A percentile compares a stretch with the other conserved stretches of the same genome.
Evolutionary conservation across 2,113 vertebrate genomes (phyloP).

Genomic region (Grallaria varia): DNA sequence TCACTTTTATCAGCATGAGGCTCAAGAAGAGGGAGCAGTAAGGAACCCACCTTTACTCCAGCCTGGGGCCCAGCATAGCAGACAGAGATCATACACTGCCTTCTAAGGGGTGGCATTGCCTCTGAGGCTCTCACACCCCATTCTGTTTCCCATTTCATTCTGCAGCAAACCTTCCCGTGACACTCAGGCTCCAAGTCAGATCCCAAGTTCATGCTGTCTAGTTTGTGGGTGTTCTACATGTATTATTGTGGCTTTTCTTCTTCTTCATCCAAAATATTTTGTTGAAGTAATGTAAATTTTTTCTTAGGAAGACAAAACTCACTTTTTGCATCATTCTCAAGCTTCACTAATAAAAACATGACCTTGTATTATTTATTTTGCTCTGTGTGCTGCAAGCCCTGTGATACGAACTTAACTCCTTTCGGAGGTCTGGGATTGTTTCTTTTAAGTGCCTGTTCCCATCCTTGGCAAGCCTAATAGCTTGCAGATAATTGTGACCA

Average conservation of each 20-base stretch:
- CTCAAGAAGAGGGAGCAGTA: neutral
- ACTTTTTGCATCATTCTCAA: neutral
- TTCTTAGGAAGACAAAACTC: neutral
- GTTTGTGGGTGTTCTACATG: neutral
- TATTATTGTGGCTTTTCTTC: neutral
- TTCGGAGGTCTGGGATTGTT: neutral
- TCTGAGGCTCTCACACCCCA: neutral
- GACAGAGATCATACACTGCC: neutral
- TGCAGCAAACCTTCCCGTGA: neutral
- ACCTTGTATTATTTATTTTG: neutral
- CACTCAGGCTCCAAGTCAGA: neutral
- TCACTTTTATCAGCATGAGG: neutral
- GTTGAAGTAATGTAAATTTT: neutral
- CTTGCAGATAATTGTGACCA: neutral
- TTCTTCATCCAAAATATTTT: neutral
- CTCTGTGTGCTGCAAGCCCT: neutral
- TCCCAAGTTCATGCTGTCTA: neutral
- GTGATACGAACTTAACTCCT: neutral
- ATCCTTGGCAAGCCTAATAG: neutral
- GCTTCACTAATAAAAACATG: neutral
- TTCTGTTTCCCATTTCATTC: neutral
- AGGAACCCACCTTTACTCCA: accelerated
- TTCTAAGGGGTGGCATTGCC: neutral
- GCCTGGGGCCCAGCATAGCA: neutral
- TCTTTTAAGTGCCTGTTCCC: neutral